Evolutionary conservation across 2,797 vertebrate genomes (phyloP).

Genomic region (Etheostoma perlongum): DNA sequence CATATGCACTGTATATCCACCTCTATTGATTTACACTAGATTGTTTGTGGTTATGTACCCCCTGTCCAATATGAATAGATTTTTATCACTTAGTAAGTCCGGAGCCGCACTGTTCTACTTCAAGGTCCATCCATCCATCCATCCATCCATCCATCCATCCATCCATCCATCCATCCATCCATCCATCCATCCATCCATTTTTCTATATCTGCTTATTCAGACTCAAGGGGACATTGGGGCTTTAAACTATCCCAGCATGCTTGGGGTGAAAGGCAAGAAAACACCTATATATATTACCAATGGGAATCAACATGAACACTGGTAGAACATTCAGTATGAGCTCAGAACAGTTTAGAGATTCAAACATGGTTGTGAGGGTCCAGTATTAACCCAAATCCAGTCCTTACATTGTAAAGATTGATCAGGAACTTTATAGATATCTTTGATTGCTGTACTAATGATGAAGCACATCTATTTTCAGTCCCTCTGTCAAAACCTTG

Average conservation of each 20-base stretch:
- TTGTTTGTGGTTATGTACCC: constrained; percentile 1
- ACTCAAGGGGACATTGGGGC: constrained; percentile 17
- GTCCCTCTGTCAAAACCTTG: neutral
- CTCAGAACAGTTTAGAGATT: neutral
- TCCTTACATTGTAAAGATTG: neutral
- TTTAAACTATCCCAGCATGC: constrained; percentile 7
- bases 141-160: neutral
- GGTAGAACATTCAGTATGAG: neutral
- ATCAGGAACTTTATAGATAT: neutral
- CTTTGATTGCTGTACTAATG: neutral
- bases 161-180: neutral
- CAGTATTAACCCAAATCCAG: no score
- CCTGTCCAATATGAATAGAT: constrained; percentile 3
- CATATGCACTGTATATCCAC: neutral
- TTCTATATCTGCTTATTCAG: neutral
- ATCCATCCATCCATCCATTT: neutral
- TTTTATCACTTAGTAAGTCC: constrained; percentile 1
- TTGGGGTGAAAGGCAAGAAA: neutral
- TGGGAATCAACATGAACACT: neutral
- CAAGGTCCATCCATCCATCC: constrained; percentile 16
- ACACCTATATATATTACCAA: neutral
- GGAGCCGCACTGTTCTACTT: neutral
- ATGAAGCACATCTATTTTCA: neutral
- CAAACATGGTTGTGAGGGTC: neutral
- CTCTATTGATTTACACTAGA: constrained; percentile 16